phyloP scores from a whole-genome alignment of 2,888 invertebrate genomes.

The Nipponacmea schrenckii region DNA sequence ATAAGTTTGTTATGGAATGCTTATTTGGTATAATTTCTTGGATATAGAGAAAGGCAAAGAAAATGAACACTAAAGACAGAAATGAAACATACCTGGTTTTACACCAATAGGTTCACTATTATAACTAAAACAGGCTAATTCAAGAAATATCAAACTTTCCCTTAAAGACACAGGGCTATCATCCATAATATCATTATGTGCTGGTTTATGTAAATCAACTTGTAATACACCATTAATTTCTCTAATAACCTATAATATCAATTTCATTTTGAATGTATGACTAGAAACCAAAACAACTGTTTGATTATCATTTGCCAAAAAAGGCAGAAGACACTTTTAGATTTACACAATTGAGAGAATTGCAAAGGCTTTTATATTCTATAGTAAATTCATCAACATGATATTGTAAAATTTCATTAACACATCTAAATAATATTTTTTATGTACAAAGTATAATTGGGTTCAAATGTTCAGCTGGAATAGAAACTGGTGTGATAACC shows the following conservation, averaged over 20 bases:
- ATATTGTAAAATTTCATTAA: too few species aligned
- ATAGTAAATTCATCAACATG: too few species aligned
- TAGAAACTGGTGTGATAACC: too few species aligned
- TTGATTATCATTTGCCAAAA: neutral
- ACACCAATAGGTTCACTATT: constrained; percentile 16
- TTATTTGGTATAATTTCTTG: too few species aligned
- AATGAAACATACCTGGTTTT: neutral
- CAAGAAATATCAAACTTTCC: constrained; percentile 69
- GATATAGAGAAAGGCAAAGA: too few species aligned
- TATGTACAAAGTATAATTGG: too few species aligned
- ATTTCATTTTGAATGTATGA: neutral
- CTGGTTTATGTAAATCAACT: constrained; percentile 57
- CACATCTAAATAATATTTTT: too few species aligned
- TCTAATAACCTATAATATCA: constrained; percentile 38
- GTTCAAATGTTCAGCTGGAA: too few species aligned
- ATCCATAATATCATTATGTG: constrained; percentile 52
- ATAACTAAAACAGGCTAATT: constrained; percentile 61
- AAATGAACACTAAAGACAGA: too few species aligned
- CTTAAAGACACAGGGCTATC: constrained; percentile 67
- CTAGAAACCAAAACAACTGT: neutral
- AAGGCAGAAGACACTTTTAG: too few species aligned
- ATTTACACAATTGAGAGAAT: neutral
- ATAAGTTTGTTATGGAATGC: too few species aligned
- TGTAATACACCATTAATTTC: constrained; percentile 46
- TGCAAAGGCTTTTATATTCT: too few species aligned